These are phyloP conservation scores for Neuroterus valhalla DNA, from an alignment of 1,140 invertebrate species.

Conservation along the genomic window DNA sequence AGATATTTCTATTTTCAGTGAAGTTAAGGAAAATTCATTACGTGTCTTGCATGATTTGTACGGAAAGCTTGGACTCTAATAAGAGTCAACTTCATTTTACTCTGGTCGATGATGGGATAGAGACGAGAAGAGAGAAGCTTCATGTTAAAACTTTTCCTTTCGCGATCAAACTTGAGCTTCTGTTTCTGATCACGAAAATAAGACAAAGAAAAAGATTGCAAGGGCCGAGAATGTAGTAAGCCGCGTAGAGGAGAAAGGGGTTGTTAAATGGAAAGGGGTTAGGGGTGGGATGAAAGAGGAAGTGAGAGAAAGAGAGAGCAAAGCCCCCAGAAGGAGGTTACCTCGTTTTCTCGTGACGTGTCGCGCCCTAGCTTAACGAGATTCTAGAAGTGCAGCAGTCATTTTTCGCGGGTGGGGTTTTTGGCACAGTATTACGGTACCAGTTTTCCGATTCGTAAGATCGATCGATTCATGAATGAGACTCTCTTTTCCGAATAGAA, in stretches of 20 bases:
- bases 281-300: constrained; percentile 37
- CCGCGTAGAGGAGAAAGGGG: constrained; percentile 26
- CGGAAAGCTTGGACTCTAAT: not conserved
- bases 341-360: constrained; percentile 55
- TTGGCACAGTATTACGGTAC: constrained; percentile 46
- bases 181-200: constrained; percentile 13
- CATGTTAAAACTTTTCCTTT: not conserved
- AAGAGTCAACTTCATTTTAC: not conserved
- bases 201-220: not conserved
- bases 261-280: constrained; percentile 7
- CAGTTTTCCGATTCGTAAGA: constrained; percentile 40
- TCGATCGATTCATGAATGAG: constrained; percentile 38
- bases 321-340: constrained; percentile 64
- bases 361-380: constrained; percentile 55
- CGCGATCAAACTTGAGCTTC: not conserved
- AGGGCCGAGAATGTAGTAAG: not conserved
- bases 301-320: constrained; percentile 44
- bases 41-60: not conserved
- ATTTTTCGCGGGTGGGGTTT: constrained; percentile 54
- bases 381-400: constrained; percentile 51
- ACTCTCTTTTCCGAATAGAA: not conserved
- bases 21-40: not conserved
- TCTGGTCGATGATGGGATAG: not conserved
- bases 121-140: not conserved
- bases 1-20: too few relatives aligned